Evolutionary conservation across 2,797 vertebrate species (phyloP), one percentile per base, ranked within the genome.

Genomic region (Melopsittacus undulatus): DNA sequence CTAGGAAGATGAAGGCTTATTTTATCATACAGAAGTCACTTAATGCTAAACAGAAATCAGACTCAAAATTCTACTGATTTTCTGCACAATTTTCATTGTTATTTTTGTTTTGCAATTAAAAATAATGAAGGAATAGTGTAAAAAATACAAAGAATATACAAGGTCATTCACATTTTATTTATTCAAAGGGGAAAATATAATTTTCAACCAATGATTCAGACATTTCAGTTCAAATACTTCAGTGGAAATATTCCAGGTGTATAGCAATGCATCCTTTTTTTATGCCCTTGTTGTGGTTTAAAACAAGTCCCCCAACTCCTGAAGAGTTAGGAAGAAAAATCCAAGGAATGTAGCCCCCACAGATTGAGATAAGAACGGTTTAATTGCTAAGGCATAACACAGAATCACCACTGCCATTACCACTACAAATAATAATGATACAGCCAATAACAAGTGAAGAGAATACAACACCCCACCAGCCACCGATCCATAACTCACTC

Each of bases 161-260:
- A 70, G 11, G 12, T 27, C 13, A 34, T 87, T 82, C 30, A 64
- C 9, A 42, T 90, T 94, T 77, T 96, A 82, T 76, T 95, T 95
- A 36, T 91, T 85, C 34, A 76, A 94, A 49, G 20, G 49, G 7
- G 2, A 45, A 79, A 81, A 74, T 79, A 62, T 87, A 74, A 73
- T 94, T 93, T 95, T 86, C 93, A 95, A 40, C 5, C 67, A 89
- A 85, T 80, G 64, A 90, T 75, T 30, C n/a, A 91, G n/a, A 68
- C 38, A 54, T 75, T 94, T 92, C 84, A 66, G 61, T 87, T 94
- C 45, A 92, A 63, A 63, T 83, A 16, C 26, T 83, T 42, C 32
- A 67, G 17, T 81, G 42, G 77, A 94, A 94, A 81, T 92, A 49
- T 87, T 83, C 38, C 27, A 85, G n/a, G 66, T 91, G 8, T 83